Evolutionary conservation across 2,888 invertebrate genomes (phyloP).

Genomic region (Acrobasis repandana): DNA sequence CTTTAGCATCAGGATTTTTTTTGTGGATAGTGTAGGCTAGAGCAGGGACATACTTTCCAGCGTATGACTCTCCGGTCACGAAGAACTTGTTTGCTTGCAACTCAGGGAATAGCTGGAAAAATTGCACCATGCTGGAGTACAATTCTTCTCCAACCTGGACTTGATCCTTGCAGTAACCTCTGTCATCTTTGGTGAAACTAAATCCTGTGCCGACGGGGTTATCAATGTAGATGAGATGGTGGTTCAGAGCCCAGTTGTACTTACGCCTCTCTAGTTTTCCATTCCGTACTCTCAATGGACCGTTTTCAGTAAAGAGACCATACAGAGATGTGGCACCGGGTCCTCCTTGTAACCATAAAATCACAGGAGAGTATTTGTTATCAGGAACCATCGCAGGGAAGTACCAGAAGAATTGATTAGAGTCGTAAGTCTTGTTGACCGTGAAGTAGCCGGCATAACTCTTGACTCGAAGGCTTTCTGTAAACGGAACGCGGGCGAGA

Average conservation of each 20-base stretch:
- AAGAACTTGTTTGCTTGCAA: conserved; percentile 90
- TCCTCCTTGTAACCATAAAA: conserved; percentile 94
- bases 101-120: conserved; percentile 92
- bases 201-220: conserved; percentile 97
- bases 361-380: conserved; percentile 85
- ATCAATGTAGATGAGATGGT: conserved; percentile 94
- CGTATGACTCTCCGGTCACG: conserved; percentile 95
- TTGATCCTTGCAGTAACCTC: conserved; percentile 91
- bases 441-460: conserved; percentile 93
- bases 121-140: conserved; percentile 89
- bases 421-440: conserved; percentile 88
- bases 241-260: conserved; percentile 90
- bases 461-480: conserved; percentile 81
- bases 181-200: conserved; percentile 91
- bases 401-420: conserved; percentile 96
- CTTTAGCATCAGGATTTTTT: conserved; percentile 83
- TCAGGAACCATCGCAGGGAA: conserved; percentile 87
- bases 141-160: conserved; percentile 91
- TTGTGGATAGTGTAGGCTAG: conserved; percentile 88
- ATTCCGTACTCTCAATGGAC: conserved; percentile 82
- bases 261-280: conserved; percentile 82
- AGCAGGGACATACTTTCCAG: conserved; percentile 90
- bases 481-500: conserved; percentile 81
- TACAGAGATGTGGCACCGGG: conserved; percentile 91
- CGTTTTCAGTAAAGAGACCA: conserved; percentile 92